phyloP scores from a whole-genome alignment of 2,113 vertebrate genomes.

The Noturus placidus region DNA sequence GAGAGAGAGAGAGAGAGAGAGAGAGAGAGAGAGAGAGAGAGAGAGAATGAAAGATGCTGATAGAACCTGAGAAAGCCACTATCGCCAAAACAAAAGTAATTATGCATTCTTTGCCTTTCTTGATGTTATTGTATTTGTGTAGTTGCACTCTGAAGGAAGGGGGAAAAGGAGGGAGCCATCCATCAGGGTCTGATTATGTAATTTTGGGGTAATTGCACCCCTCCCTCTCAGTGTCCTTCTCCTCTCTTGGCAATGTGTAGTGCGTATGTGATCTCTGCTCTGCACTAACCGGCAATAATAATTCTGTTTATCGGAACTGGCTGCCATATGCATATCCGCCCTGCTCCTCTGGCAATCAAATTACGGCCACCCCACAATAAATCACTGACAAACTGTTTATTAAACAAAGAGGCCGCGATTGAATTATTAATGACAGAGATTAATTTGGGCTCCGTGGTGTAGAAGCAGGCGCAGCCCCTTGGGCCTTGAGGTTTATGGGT shows the following conservation, averaged over 20 bases:
- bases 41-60: conserved; percentile 21
- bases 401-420: conserved; percentile 66
- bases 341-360: conserved; percentile 60
- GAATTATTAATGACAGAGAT: conserved; percentile 68
- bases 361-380: conserved; percentile 60
- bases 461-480: conserved; percentile 47
- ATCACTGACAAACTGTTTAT: conserved; percentile 69
- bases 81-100: conserved; percentile 54
- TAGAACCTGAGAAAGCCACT: conserved; percentile 24
- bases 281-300: conserved; percentile 61
- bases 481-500: conserved; percentile 54
- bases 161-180: conserved; percentile 47
- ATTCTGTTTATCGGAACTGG: conserved; percentile 63
- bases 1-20: conserved; percentile 14
- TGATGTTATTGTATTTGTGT: conserved; percentile 52
- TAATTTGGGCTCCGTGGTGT: conserved; percentile 57
- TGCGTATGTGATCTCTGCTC: conserved; percentile 53
- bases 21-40: conserved; percentile 7
- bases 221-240: conserved; percentile 37
- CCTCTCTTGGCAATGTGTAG: conserved; percentile 43
- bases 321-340: conserved; percentile 61
- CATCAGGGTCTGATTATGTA: conserved; percentile 59
- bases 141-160: conserved; percentile 48
- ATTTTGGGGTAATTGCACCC: conserved; percentile 56
- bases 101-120: conserved; percentile 45